These are phyloP conservation scores for Papilio glaucus DNA, from an alignment of 1,140 invertebrate species.

Conservation along the genomic window DNA sequence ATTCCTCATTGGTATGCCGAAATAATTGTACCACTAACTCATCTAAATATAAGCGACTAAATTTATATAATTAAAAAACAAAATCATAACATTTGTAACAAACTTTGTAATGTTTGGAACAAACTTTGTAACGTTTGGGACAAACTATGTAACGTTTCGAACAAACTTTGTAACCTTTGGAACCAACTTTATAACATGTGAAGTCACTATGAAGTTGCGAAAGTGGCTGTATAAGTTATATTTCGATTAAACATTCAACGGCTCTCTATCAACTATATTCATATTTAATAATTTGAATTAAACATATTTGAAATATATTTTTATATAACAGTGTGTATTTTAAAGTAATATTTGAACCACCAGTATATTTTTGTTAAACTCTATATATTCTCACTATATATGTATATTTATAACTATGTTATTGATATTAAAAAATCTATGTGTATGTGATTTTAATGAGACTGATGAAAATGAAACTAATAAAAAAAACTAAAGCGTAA, in stretches of 20 bases:
- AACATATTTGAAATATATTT: constrained; percentile 47
- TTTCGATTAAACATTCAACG: constrained; percentile 37
- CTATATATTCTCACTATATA: constrained; percentile 78
- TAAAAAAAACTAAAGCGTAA: constrained; percentile 54
- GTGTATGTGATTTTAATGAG: constrained; percentile 46
- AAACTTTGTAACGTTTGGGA: constrained; percentile 33
- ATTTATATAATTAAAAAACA: constrained; percentile 32
- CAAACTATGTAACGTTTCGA: constrained; percentile 33
- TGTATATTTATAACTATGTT: constrained; percentile 71
- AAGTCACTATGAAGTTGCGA: constrained; percentile 26
- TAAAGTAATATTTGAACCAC: constrained; percentile 75
- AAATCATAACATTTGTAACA: constrained; percentile 11
- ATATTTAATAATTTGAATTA: constrained; percentile 38
- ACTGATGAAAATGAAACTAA: constrained; percentile 45
- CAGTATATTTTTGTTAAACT: constrained; percentile 71
- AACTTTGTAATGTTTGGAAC: constrained; percentile 3
- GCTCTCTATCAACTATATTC: constrained; percentile 31
- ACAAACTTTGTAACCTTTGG: constrained; percentile 36
- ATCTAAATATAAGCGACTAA: constrained; percentile 55
- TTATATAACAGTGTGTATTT: constrained; percentile 58
- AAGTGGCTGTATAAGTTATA: constrained; percentile 26
- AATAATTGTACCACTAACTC: constrained; percentile 53
- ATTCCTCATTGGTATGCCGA: constrained; percentile 51
- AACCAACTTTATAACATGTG: constrained; percentile 28
- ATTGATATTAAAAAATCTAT: constrained; percentile 54